These are phyloP conservation scores for Bursaphelenchus okinawaensis DNA, from an alignment of 2,888 invertebrate species.

Conservation along the genomic window DNA sequence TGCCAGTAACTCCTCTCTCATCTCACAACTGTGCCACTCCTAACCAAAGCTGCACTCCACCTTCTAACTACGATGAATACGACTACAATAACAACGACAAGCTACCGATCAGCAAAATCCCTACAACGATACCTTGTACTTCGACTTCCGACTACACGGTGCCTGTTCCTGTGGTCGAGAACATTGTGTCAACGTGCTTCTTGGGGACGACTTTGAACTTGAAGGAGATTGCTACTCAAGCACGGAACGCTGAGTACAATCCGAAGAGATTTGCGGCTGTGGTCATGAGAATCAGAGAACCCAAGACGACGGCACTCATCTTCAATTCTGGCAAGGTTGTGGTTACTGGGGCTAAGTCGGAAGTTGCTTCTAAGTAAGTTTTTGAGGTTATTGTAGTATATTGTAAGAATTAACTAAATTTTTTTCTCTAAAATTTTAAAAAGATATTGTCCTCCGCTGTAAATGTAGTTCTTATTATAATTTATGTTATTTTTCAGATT, in stretches of 20 bases:
- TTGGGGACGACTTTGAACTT: conserved; percentile 68
- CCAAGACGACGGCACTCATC: conserved; percentile 73
- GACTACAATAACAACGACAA: not conserved
- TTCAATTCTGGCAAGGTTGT: conserved; percentile 80
- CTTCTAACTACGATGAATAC: no score
- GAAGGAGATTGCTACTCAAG: conserved; percentile 92
- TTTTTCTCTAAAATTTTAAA: no score
- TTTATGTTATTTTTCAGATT: conserved; percentile 24
- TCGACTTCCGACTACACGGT: not conserved
- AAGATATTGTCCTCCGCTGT: no score
- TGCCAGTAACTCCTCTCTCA: not conserved
- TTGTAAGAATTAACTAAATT: no score
- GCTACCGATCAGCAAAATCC: not conserved
- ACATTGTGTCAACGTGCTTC: conserved; percentile 22
- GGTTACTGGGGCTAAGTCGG: conserved; percentile 77
- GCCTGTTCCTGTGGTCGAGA: conserved; percentile 25
- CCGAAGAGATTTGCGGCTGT: conserved; percentile 98
- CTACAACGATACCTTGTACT: not conserved
- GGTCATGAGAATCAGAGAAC: conserved; percentile 85
- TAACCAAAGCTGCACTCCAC: no score
- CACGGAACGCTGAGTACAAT: conserved; percentile 97
- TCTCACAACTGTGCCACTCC: not conserved
- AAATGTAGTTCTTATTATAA: not conserved
- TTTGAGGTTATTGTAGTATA: conserved; percentile 53
- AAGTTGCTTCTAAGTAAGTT: conserved; percentile 66